Evolutionary conservation across 2,113 vertebrate species (phyloP).

Genomic region (Baryphthengus martii): DNA sequence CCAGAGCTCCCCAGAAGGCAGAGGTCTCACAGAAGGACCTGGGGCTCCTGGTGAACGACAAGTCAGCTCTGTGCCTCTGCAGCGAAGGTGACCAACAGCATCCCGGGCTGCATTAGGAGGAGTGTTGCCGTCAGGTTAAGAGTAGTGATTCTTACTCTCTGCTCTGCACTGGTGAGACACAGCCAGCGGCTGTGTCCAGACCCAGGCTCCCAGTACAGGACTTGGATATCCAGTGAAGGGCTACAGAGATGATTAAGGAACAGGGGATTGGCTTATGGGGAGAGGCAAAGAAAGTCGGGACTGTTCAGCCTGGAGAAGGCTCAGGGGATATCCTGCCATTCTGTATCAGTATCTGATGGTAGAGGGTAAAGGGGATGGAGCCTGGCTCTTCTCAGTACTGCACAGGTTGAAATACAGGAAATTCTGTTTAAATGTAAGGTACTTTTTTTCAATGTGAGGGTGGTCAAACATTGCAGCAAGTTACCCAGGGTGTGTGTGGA

Average conservation of each 20-base stretch:
- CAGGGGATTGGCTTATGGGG: not conserved
- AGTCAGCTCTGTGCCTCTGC: not conserved
- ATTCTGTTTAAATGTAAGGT: not conserved
- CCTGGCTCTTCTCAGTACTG: not conserved
- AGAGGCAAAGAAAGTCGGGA: not conserved
- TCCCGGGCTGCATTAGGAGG: not conserved
- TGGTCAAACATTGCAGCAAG: not conserved
- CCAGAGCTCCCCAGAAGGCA: not conserved
- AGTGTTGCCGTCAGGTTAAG: not conserved
- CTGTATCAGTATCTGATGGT: not conserved
- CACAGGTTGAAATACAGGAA: not conserved
- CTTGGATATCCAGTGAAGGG: not conserved
- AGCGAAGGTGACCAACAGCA: not conserved
- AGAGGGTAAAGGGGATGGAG: not conserved
- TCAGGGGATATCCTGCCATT: not conserved
- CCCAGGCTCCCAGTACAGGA: not conserved
- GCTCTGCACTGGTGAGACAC: not conserved
- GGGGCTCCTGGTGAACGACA: not conserved
- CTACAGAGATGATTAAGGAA: not conserved
- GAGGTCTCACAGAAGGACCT: not conserved
- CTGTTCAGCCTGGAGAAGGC: not conserved
- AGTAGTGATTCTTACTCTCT: not conserved
- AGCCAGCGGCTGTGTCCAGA: not conserved
- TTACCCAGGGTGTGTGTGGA: not conserved
- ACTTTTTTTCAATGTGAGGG: accelerated